These are phyloP conservation scores for Argyrosomus regius DNA, from an alignment of 2,797 vertebrate genomes.

Conservation along the genomic window DNA sequence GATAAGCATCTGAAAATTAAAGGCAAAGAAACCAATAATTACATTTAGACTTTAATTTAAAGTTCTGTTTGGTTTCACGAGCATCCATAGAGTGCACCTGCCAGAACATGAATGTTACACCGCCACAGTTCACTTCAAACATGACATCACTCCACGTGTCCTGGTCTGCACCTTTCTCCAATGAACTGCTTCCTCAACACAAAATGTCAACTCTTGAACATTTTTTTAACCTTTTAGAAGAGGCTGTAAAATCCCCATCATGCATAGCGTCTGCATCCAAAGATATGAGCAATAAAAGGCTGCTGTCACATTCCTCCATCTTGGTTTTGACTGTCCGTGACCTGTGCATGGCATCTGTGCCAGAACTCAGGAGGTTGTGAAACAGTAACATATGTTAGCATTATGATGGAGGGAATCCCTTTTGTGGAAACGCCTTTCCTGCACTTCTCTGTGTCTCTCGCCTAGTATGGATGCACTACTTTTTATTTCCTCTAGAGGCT, in stretches of 20 bases:
- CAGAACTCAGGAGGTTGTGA: conserved; percentile 40
- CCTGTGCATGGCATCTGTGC: conserved; percentile 20
- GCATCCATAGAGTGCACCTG: conserved; percentile 44
- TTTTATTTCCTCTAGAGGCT: conserved; percentile 41
- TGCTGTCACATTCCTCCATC: conserved; percentile 58
- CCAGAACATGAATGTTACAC: conserved; percentile 22
- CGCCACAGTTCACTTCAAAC: conserved; percentile 20
- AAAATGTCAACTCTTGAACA: conserved; percentile 13
- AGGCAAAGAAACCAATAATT: conserved; percentile 66
- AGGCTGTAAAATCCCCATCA: conserved; percentile 30
- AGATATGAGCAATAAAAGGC: conserved; percentile 46
- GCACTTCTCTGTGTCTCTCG: neutral
- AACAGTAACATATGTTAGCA: conserved; percentile 38
- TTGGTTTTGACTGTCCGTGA: conserved; percentile 53
- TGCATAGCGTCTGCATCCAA: conserved; percentile 25
- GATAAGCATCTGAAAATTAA: conserved; percentile 57
- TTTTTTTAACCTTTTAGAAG: neutral
- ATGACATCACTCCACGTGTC: conserved; percentile 24
- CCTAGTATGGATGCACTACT: conserved; percentile 22
- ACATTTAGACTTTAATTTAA: conserved; percentile 65
- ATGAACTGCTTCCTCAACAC: neutral
- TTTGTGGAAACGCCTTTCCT: conserved; percentile 37
- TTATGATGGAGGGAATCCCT: conserved; percentile 53
- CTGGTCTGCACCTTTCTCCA: conserved; percentile 36
- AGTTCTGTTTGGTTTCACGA: conserved; percentile 52